phyloP scores from a whole-genome alignment of 2,113 vertebrate species.

The Chionomys nivalis region DNA sequence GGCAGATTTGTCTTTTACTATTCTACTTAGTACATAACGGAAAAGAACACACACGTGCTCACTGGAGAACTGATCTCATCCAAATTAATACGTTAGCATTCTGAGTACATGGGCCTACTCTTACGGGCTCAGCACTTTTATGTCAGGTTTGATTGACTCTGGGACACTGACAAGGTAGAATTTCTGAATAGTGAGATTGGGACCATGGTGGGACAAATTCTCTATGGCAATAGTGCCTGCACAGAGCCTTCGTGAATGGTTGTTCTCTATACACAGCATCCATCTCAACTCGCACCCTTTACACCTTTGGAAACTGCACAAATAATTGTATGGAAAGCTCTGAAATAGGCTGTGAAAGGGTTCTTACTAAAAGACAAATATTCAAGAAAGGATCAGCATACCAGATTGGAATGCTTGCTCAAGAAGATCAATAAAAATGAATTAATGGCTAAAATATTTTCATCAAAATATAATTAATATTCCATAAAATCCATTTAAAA shows the following conservation, averaged over 20 bases:
- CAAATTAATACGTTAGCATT: conserved; percentile 20
- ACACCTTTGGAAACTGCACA: neutral
- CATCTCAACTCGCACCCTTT: neutral
- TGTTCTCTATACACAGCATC: neutral
- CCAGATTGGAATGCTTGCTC: neutral
- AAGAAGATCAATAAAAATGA: neutral
- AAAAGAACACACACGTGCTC: neutral
- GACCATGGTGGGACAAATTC: neutral
- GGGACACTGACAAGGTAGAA: neutral
- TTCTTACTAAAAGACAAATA: neutral
- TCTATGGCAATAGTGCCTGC: neutral
- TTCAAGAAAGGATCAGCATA: neutral
- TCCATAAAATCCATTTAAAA: neutral
- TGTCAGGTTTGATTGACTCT: neutral
- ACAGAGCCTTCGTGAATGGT: neutral
- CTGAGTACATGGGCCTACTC: neutral
- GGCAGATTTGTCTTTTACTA: conserved; percentile 42
- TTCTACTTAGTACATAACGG: neutral
- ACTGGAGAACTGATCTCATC: neutral
- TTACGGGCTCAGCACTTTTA: neutral
- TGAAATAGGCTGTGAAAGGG: neutral
- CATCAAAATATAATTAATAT: neutral
- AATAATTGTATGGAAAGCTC: neutral
- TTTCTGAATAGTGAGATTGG: neutral
- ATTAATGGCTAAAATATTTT: neutral